Evolutionary conservation across 2,797 vertebrate genomes (phyloP), one percentile per base, ranked within the genome.

Genomic region (Gymnopithys bicolor): DNA sequence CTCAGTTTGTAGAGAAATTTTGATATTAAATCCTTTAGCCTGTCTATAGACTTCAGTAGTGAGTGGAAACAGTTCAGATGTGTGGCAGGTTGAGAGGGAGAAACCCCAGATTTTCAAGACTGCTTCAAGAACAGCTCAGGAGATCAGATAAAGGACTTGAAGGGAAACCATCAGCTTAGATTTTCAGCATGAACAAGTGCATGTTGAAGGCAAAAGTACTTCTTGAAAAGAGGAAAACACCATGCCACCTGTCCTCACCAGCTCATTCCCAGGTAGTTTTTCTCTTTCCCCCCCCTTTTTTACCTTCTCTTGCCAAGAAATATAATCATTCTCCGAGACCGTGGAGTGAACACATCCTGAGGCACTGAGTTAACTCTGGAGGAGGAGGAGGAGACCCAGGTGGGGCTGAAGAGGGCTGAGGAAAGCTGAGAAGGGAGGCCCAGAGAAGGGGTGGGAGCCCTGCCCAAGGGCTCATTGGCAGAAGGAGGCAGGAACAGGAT

Each of bases 381-480:
- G 76, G 75, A 92, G 82, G 81, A 87, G 67, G 79, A 88, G 69
- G 58, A 90, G 37, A 64, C 19, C 46, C 68, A 79, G 64, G 69
- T 43, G 55, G 93, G 59, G 70, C 77, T 94, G 73, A 84, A 69
- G 86, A 90, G 33, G 49, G 52, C 81, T 85, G 74, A 7, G 37
- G 84, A 89, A 87, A 90, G 78, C 68, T 62, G 86, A 77, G 84
- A 80, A 46, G 89, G 82, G 73, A 90, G 90, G 67, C 43, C 68
- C 22, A 5, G 80, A 66, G 51, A 67, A 91, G 91, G 90, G 87
- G 77, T 90, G 94, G 87, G 81, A 94, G 92, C 75, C 87, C 60
- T 73, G 81, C 79, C 53, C 39, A 75, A 91, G 93, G 94, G 39
- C 60, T 94, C 19, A 15, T 87, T 95, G 92, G 91, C 91, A 94